phyloP scores from a whole-genome alignment of 2,797 vertebrate genomes.

The Sorex maritimensis region DNA sequence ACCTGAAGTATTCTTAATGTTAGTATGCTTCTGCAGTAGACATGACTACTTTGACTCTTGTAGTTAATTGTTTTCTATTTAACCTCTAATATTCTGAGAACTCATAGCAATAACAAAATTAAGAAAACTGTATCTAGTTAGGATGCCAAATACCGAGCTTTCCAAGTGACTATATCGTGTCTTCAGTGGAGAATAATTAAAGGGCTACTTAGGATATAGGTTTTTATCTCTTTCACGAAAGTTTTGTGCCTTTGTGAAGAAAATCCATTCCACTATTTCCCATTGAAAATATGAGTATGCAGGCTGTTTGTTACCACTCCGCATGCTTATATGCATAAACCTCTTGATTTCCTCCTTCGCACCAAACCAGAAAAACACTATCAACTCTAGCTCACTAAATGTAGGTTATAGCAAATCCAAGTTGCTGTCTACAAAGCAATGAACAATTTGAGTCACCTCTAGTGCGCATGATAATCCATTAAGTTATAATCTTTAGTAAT shows the following conservation, averaged over 20 bases:
- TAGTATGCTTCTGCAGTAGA: not conserved
- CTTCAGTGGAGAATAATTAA: not conserved
- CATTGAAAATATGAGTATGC: not conserved
- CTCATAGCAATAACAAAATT: not conserved
- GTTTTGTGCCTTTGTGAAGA: not conserved
- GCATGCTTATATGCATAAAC: not conserved
- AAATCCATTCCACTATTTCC: not conserved
- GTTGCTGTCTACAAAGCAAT: not conserved
- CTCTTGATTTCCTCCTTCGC: not conserved
- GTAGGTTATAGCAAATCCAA: not conserved
- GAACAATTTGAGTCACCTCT: not conserved
- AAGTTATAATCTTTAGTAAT: conserved; percentile 4
- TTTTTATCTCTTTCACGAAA: not conserved
- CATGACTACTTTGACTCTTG: not conserved
- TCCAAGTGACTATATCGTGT: not conserved
- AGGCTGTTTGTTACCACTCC: not conserved
- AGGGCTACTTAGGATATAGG: not conserved
- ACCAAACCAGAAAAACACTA: not conserved
- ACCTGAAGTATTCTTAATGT: not conserved
- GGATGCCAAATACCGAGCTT: not conserved
- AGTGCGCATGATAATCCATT: not conserved
- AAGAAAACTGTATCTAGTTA: not conserved
- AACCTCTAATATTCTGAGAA: not conserved
- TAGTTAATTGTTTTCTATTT: not conserved
- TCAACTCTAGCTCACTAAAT: not conserved